Percentiles rank a stretch among this genome's conserved stretches.
Conservation (phyloP, 2,888 invertebrate species). For the Euspilapteryx auroguttella region DNA sequence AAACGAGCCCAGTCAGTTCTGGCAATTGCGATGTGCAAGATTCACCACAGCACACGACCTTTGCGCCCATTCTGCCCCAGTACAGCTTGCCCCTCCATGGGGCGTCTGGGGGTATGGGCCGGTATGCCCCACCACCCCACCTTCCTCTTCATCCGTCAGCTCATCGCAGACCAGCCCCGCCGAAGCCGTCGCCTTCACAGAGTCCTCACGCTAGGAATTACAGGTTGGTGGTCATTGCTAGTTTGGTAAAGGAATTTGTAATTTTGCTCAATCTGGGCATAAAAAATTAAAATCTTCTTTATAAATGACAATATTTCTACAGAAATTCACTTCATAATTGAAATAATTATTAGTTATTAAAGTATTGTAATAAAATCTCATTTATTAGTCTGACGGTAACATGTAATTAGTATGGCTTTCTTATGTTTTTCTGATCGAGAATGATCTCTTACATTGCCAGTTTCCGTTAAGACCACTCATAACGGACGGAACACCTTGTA, state of each 20-base stretch:
- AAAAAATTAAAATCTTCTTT: too few relatives aligned
- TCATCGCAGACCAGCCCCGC: conserved; percentile 44
- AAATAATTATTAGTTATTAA: too few relatives aligned
- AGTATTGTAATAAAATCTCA: too few relatives aligned
- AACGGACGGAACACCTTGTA: too few relatives aligned
- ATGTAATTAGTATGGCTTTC: too few relatives aligned
- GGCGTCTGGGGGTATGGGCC: conserved; percentile 37
- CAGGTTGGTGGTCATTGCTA: conserved; percentile 36
- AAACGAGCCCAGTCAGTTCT: conserved; percentile 49
- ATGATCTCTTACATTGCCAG: too few relatives aligned
- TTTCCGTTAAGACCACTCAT: too few relatives aligned
- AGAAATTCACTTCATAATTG: too few relatives aligned
- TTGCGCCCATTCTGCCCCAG: conserved; percentile 44
- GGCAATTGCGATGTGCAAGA: conserved; percentile 57
- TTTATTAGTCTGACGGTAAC: too few relatives aligned
- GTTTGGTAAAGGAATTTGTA: too few relatives aligned
- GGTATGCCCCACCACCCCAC: conserved; percentile 51
- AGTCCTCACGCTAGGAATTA: conserved; percentile 59
- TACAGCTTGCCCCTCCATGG: conserved; percentile 41
- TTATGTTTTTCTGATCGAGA: conserved; percentile 13
- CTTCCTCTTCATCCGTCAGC: conserved; percentile 60
- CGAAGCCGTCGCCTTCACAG: conserved; percentile 53
- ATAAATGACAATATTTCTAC: too few relatives aligned
- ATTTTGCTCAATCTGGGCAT: too few relatives aligned
- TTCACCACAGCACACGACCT: conserved; percentile 33